A percentile compares a stretch with the other conserved stretches of the same genome.
These are phyloP conservation scores for Scolopax rusticola DNA, from an alignment of 2,797 vertebrate species.

Conservation along the genomic window DNA sequence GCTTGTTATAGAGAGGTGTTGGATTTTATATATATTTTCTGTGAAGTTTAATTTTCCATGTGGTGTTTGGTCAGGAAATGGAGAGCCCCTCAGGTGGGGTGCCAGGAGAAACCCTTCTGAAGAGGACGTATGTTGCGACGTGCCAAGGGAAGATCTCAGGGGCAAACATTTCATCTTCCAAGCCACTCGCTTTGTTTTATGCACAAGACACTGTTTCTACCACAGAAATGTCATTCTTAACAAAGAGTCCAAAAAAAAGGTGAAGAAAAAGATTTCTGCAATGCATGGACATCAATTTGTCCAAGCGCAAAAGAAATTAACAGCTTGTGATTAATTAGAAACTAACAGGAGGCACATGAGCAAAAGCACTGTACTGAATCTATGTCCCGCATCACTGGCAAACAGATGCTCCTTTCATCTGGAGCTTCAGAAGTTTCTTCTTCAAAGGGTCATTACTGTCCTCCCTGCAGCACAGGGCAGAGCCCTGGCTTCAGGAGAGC, in stretches of 20 bases:
- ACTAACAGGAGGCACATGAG: not conserved
- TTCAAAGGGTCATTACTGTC: not conserved
- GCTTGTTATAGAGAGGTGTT: constrained; percentile 39
- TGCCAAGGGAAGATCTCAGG: not conserved
- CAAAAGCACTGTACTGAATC: not conserved
- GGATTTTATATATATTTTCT: constrained; percentile 60
- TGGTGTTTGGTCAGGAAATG: constrained; percentile 18
- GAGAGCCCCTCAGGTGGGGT: constrained; percentile 2
- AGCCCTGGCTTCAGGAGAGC: not conserved
- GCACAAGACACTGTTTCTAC: not conserved
- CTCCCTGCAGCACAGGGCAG: not conserved
- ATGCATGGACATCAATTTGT: not conserved
- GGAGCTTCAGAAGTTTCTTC: not conserved
- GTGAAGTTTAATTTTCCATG: constrained; percentile 66
- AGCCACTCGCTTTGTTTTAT: not conserved
- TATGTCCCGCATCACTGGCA: not conserved
- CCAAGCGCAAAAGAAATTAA: not conserved
- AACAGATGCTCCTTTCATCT: not conserved
- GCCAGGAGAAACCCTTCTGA: constrained; percentile 23
- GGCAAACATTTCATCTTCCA: not conserved
- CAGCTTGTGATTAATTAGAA: not conserved
- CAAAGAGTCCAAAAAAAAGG: not conserved
- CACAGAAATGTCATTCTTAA: not conserved
- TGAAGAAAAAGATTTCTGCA: not conserved
- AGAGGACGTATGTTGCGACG: not conserved